phyloP scores from a whole-genome alignment of 1,140 invertebrate genomes.

The Drosophila varians region DNA sequence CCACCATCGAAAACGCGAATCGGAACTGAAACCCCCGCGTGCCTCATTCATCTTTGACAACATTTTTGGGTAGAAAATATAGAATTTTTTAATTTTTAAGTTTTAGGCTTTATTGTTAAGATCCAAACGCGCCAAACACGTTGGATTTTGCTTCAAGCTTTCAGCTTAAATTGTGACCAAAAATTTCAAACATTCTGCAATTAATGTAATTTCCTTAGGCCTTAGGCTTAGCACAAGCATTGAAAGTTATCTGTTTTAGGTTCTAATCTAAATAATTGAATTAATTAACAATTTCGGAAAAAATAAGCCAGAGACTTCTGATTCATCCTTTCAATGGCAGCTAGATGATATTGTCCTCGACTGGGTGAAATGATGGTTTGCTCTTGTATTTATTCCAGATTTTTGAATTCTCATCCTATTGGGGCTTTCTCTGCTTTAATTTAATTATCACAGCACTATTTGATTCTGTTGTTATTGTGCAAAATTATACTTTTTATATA shows the following conservation, averaged over 20 bases:
- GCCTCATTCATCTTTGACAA: constrained; percentile 55
- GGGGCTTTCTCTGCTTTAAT: constrained; percentile 47
- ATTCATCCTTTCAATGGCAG: constrained; percentile 30
- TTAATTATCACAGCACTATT: constrained; percentile 81
- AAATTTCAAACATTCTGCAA: constrained; percentile 46
- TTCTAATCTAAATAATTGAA: constrained; percentile 28
- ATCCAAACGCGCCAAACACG: constrained; percentile 31
- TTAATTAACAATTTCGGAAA: constrained; percentile 35
- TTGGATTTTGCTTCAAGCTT: constrained; percentile 49
- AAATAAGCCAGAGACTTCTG: constrained; percentile 13
- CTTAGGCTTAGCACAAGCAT: constrained; percentile 48
- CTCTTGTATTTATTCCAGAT: constrained; percentile 5
- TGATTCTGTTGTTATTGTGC: constrained; percentile 74
- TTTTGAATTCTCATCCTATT: constrained; percentile 34
- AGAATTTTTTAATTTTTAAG: constrained; percentile 5
- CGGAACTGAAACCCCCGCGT: constrained; percentile 20
- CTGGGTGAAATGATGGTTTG: constrained; percentile 23
- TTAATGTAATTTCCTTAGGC: constrained; percentile 45
- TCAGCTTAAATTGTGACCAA: constrained; percentile 66
- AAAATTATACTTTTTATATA: constrained; percentile 58
- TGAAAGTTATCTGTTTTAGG: constrained; percentile 25
- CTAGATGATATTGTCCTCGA: constrained; percentile 59
- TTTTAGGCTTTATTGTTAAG: constrained; percentile 64
- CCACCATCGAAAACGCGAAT: constrained; percentile 30
- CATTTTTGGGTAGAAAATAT: constrained; percentile 51